Evolutionary conservation across 2,113 vertebrate genomes (phyloP), one percentile per base, ranked within the genome.

Genomic region (Theropithecus gelada): DNA sequence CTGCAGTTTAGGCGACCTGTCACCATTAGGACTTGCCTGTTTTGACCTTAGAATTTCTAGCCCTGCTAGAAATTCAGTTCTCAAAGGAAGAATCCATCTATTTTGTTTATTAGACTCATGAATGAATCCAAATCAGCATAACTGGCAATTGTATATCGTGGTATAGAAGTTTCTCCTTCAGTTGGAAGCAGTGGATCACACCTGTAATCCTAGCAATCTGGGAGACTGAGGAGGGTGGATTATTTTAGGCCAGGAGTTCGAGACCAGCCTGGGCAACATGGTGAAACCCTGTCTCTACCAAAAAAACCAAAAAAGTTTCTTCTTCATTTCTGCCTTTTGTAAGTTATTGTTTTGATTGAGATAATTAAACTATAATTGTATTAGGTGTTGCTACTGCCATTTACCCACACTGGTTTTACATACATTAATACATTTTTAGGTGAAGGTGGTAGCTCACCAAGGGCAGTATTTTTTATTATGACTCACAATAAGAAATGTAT

Each of bases 381-480:
- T 81, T 85, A 38, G 48, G 23, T 75, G 55, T 72, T 84, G 16
- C 6, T 75, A 30, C 40, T 88, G 25, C 4, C 25, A 38, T 73
- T 86, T 86, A 57, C 7, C 5, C 55, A 64, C 27, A 78, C 8
- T 83, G 18, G 43, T 43, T 84, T 90, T 86, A 55, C 1, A 57
- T 52, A 75, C 78, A 68, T 73, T 80, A 48, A 40, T 38, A 12
- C 87, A 23, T 75, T 96, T 96, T 94, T 93, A 82, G 40, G 30
- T 72, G 35, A 83, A 93, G 8, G 27, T 75, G 32, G 20, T 38
- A 64, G 55, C 81, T 91, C 11, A 75, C 23, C 18, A 84, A 61
- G 12, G 30, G 20, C 43, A 48, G 11, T 27, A 38, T 43, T 83
- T 89, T 95, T 76, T 61, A 93, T 8, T 20, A 43, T 78, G 27